Conservation (phyloP, 2,888 invertebrate species). For the Oscheius sp. region DNA sequence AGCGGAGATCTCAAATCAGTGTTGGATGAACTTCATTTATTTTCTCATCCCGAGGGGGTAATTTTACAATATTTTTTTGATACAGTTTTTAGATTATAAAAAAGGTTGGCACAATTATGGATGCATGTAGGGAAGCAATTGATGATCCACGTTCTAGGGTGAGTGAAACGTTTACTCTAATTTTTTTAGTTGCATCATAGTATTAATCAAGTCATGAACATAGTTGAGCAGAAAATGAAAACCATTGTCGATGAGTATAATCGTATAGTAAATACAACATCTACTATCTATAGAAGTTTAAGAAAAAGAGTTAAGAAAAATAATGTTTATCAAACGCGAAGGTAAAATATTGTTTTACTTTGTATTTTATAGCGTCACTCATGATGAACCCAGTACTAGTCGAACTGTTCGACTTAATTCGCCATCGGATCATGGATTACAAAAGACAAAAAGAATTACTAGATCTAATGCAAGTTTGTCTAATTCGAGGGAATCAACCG, state of each 20-base stretch:
- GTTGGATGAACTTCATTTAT: background rate
- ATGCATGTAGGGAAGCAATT: background rate
- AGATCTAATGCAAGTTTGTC: too few relatives aligned
- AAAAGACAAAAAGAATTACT: too few relatives aligned
- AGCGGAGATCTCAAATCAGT: conserved; percentile 28
- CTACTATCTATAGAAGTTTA: too few relatives aligned
- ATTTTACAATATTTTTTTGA: too few relatives aligned
- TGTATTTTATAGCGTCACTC: too few relatives aligned
- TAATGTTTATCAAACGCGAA: background rate
- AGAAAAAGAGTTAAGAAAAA: background rate
- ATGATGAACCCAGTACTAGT: too few relatives aligned
- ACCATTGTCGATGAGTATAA: conserved; percentile 11
- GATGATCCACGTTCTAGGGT: conserved; percentile 27
- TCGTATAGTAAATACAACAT: background rate
- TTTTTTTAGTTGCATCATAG: conserved; percentile 5
- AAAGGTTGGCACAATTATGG: conserved; percentile 1
- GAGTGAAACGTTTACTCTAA: background rate
- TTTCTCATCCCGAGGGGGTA: conserved; percentile 12
- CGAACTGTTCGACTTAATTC: too few relatives aligned
- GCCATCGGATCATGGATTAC: too few relatives aligned
- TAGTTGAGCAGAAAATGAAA: conserved; percentile 20
- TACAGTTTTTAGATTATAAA: too few relatives aligned
- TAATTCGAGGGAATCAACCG: too few relatives aligned
- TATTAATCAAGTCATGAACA: background rate
- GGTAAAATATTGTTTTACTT: too few relatives aligned